These are phyloP conservation scores for Fregetta grallaria DNA, from an alignment of 2,113 vertebrate genomes.

Conservation along the genomic window DNA sequence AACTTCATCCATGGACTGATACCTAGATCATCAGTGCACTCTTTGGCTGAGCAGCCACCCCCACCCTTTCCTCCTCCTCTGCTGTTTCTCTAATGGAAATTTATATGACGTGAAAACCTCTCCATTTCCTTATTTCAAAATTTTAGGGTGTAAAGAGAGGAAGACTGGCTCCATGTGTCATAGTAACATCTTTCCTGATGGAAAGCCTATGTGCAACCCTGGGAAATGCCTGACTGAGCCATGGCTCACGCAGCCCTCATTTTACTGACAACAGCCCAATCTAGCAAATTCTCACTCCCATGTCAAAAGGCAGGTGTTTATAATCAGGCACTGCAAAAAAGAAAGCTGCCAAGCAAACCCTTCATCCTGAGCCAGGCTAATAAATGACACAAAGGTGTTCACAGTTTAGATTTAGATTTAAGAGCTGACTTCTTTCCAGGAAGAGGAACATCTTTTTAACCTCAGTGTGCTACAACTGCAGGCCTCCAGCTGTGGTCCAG, in stretches of 20 bases:
- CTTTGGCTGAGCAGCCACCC: neutral
- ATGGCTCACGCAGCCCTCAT: neutral
- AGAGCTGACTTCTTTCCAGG: neutral
- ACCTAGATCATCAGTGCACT: accelerated
- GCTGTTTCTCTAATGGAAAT: neutral
- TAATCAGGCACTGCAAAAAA: neutral
- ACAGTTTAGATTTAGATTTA: neutral
- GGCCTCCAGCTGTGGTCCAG: neutral
- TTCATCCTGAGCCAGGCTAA: neutral
- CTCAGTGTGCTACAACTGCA: neutral
- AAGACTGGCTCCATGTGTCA: neutral
- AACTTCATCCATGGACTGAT: neutral
- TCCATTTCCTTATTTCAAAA: neutral
- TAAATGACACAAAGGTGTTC: neutral
- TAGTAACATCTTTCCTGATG: accelerated
- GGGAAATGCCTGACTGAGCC: neutral
- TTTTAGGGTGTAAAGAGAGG: neutral
- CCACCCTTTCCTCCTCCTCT: neutral
- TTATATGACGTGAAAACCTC: neutral
- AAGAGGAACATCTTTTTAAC: neutral
- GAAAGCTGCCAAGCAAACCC: neutral
- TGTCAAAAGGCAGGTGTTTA: neutral
- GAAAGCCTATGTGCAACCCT: neutral
- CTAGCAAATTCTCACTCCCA: neutral
- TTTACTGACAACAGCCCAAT: neutral